A percentile compares a stretch with the other conserved stretches of the same genome.
phyloP scores from a whole-genome alignment of 2,797 vertebrate genomes.

The Heteromormyrus szaboi region DNA sequence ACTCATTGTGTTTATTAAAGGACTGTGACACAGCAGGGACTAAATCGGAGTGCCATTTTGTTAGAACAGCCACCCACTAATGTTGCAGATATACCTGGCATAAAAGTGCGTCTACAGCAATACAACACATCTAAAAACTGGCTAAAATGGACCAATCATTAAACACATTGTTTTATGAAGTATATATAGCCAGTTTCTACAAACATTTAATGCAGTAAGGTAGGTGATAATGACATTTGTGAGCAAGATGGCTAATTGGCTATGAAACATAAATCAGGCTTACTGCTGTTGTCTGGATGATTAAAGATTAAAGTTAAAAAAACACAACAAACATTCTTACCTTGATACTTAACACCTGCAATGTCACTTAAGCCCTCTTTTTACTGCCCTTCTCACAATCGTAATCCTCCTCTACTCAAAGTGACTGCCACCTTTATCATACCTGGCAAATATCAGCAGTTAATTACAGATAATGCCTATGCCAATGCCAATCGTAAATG shows the following conservation, averaged over 20 bases:
- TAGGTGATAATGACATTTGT: neutral
- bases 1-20: neutral
- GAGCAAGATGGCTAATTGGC: neutral
- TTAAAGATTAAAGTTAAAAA: neutral
- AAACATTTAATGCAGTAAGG: neutral
- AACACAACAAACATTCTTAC: neutral
- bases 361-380: neutral
- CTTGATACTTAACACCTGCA: neutral
- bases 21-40: neutral
- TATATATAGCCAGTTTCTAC: neutral
- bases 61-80: slow-evolving; percentile 1
- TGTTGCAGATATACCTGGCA: neutral
- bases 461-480: neutral
- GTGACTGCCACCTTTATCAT: neutral
- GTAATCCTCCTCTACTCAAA: neutral
- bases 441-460: neutral
- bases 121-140: slow-evolving; percentile 8
- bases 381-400: neutral
- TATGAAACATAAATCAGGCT: neutral
- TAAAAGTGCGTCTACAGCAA: neutral
- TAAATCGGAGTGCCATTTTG: neutral
- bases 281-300: neutral
- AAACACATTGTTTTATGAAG: neutral
- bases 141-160: neutral
- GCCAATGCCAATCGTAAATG: neutral